Conservation (phyloP, 2,113 vertebrate species). For the Lanius ludovicianus region DNA sequence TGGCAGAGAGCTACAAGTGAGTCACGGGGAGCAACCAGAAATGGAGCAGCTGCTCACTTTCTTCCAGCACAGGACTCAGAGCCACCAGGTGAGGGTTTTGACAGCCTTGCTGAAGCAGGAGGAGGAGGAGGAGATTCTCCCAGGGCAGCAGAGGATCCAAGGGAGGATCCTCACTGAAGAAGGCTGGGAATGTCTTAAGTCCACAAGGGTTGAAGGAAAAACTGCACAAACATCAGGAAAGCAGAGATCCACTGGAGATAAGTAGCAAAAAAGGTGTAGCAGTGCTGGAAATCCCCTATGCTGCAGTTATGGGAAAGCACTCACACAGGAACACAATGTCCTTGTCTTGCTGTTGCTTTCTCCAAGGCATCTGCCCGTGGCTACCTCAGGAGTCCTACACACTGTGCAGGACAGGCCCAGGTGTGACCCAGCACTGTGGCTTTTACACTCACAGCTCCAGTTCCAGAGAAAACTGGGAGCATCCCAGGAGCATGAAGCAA, state of each 20-base stretch:
- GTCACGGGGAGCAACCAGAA: background rate
- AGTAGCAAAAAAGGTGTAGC: background rate
- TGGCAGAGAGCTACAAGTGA: background rate
- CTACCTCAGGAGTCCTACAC: background rate
- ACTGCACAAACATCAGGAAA: background rate
- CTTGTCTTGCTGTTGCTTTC: background rate
- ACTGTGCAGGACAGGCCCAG: accelerated
- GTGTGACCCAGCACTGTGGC: background rate
- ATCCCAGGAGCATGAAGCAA: background rate
- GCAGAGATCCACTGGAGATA: background rate
- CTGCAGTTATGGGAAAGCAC: background rate
- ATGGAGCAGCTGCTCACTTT: background rate
- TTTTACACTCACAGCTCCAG: background rate
- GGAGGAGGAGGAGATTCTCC: background rate
- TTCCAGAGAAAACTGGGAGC: background rate
- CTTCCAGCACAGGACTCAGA: background rate
- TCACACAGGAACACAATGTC: background rate
- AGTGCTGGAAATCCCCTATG: background rate
- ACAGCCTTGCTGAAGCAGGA: background rate
- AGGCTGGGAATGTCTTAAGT: background rate
- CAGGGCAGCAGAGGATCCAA: background rate
- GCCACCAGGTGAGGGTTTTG: background rate
- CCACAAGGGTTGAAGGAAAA: background rate
- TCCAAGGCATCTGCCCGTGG: background rate
- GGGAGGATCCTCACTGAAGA: background rate